A percentile compares a stretch with the other conserved stretches of the same genome.
phyloP scores from a whole-genome alignment of 37 sponge, comb jelly and placozoan genomes.

The Ianthella basta region DNA sequence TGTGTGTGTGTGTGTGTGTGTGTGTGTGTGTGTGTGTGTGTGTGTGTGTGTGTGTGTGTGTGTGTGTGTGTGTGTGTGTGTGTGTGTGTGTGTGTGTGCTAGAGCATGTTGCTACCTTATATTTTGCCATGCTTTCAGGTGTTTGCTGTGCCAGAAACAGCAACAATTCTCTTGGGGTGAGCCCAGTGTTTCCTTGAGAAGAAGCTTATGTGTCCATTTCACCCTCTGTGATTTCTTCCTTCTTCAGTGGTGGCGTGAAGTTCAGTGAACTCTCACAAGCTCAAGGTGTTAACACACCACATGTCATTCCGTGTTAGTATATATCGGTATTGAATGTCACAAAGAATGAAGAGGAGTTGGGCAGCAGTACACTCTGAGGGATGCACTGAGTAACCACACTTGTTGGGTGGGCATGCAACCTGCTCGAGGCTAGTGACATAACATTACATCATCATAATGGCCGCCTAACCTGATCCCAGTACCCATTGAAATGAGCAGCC shows the following conservation, averaged over 20 bases:
- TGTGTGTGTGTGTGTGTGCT: not conserved
- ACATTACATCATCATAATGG: not conserved
- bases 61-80: not conserved
- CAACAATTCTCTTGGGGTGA: constrained; percentile 76
- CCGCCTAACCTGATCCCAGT: no score
- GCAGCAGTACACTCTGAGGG: no score
- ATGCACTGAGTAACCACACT: no score
- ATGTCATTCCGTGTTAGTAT: not conserved
- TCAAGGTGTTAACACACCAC: no score
- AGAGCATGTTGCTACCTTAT: no score
- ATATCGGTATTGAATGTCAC: not conserved
- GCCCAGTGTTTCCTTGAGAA: not conserved
- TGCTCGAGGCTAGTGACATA: not conserved
- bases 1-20: not conserved
- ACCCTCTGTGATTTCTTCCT: not conserved
- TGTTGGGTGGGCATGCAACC: not conserved
- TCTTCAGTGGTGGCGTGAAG: constrained; percentile 58
- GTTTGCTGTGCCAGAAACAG: constrained; percentile 77
- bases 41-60: not conserved
- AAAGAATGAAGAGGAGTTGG: no score
- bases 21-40: not conserved
- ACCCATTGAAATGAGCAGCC: no score
- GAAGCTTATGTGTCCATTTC: not conserved
- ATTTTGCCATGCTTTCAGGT: constrained; percentile 46
- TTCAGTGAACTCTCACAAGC: constrained; percentile 24